These are phyloP conservation scores for Poecilobothrus nobilitatus DNA, from an alignment of 2,888 invertebrate species.

Conservation along the genomic window DNA sequence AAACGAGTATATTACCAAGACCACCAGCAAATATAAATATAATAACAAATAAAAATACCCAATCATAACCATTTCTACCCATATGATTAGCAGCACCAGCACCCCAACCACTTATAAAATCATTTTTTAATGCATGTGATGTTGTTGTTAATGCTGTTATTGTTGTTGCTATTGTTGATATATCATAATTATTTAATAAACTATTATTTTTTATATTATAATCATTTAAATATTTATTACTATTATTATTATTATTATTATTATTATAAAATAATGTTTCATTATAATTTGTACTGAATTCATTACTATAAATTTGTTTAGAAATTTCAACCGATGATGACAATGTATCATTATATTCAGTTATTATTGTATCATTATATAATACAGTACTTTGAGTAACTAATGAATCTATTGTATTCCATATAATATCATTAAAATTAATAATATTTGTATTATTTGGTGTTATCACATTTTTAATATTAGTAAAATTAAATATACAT, in stretches of 20 bases:
- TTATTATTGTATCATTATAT: neutral
- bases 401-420: neutral
- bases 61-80: conserved; percentile 51
- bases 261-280: neutral
- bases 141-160: conserved; percentile 19
- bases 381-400: neutral
- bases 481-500: conserved; percentile 5
- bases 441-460: neutral
- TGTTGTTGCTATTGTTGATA: conserved; percentile 8
- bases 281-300: conserved; percentile 1
- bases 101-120: conserved; percentile 12
- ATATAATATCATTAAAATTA: neutral
- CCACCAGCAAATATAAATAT: conserved; percentile 82
- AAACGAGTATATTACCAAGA: conserved; percentile 85
- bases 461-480: neutral
- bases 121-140: conserved; percentile 16
- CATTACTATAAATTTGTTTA: neutral
- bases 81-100: conserved; percentile 13
- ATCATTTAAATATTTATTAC: neutral
- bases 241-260: neutral
- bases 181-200: neutral
- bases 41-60: conserved; percentile 76
- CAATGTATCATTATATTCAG: neutral
- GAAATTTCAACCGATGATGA: neutral
- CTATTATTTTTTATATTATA: neutral